Percentiles rank a stretch among this genome's conserved stretches.
Conservation (phyloP, 2,888 invertebrate genomes). For the Oscheius sp. region DNA sequence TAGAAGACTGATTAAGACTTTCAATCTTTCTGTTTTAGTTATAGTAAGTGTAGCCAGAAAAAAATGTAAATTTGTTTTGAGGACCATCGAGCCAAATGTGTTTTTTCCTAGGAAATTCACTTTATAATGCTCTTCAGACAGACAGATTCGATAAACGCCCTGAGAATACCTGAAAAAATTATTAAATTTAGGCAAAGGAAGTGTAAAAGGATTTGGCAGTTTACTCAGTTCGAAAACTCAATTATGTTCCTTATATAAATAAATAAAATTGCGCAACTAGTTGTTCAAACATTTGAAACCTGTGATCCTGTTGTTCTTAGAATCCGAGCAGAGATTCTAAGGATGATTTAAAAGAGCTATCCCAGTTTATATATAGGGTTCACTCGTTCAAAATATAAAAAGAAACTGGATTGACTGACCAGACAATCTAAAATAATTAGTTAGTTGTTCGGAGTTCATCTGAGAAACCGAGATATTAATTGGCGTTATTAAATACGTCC, state of each 20-base stretch:
- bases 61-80: too few species aligned
- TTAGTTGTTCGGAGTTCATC: not conserved
- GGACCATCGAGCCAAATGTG: too few species aligned
- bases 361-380: too few species aligned
- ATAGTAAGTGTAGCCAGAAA: too few species aligned
- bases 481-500: constrained; percentile 12
- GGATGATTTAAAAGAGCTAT: too few species aligned
- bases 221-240: not conserved
- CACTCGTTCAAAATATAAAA: not conserved
- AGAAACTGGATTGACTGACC: too few species aligned
- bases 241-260: not conserved
- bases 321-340: not conserved
- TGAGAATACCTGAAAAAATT: not conserved
- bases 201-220: not conserved
- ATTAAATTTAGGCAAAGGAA: not conserved
- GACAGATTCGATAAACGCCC: not conserved
- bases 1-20: too few species aligned
- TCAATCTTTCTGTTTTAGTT: too few species aligned
- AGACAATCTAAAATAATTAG: constrained; percentile 17
- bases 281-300: too few species aligned
- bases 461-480: not conserved
- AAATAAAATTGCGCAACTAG: too few species aligned
- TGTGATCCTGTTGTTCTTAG: not conserved
- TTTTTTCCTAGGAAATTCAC: not conserved
- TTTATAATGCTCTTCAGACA: not conserved